Evolutionary conservation across 2,888 invertebrate species (phyloP), one percentile per base, ranked within the genome.

Genomic region (Trissolcus brochymenae): DNA sequence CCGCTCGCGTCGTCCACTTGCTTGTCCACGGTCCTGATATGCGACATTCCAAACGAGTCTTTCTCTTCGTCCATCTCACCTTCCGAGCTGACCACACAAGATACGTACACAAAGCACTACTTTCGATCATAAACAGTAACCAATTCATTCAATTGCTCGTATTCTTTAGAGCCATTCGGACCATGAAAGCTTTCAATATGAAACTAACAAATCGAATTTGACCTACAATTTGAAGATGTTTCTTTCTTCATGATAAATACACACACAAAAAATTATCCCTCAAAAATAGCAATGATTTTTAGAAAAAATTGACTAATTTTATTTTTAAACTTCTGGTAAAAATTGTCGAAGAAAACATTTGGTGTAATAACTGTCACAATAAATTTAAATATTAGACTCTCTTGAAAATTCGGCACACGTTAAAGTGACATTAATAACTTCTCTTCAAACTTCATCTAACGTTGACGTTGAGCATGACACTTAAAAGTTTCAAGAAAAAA

Each of bases 1-100:
- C 83, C 83, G 81, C 83, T 84, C 84, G 85, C 84, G 84, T 83
- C 84, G 84, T 82, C 82, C 83, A 79, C 83, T 84, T 82, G 80
- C 84, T 86, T 83, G 82, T 85, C 84, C 83, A 85, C 84, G 84
- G 84, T 86, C 81, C 84, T 80, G 85, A 86, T 86, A 82, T 82
- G 86, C 85, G 85, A 86, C 86, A 84, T 81, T 76, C 62, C 54
- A 49, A 66, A 57, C 67, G 82, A 83, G 81, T 77, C 55, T 60
- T 68, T 59, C 68, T 68, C 59, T 68, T 59, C 75, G 57, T 67
- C 73, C 54, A 59, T 66, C 72, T 74, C 67, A 65, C 77, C 62
- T 59, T 64, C 55, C 40, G 29, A 56, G 59, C 65, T 81, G 81
- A 77, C 81, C 81, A 81, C 82, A 81, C 81, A 79, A 78, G 79